Conservation (phyloP, 2,797 vertebrate genomes). For the Syngnathus rostellatus region DNA sequence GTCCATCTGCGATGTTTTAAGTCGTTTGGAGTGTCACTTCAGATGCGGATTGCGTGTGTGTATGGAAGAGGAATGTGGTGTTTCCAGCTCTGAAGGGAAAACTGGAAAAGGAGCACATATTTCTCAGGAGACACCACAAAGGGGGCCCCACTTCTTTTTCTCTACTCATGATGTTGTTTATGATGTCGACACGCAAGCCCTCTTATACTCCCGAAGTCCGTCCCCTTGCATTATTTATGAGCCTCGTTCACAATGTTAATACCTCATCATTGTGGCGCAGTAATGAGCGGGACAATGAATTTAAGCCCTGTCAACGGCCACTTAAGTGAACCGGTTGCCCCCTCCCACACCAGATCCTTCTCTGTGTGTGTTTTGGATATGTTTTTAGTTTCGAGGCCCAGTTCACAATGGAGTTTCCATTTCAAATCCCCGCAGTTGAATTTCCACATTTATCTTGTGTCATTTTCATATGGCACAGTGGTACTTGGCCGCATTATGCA, state of each 20-base stretch:
- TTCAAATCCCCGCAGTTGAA: slow-evolving; percentile 33
- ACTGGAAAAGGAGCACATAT: slow-evolving; percentile 44
- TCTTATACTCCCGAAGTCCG: slow-evolving; percentile 66
- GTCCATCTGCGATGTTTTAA: slow-evolving; percentile 44
- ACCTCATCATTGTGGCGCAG: slow-evolving; percentile 61
- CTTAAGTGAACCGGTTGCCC: slow-evolving; percentile 53
- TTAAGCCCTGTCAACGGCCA: slow-evolving; percentile 60
- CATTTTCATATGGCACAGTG: no score
- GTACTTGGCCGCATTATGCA: no score
- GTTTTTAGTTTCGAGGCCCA: slow-evolving; percentile 54
- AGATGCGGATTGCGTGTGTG: slow-evolving; percentile 51
- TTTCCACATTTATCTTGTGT: not conserved
- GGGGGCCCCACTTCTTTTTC: slow-evolving; percentile 42
- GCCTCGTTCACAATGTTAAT: slow-evolving; percentile 58
- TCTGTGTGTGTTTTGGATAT: slow-evolving; percentile 43
- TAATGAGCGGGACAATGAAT: slow-evolving; percentile 60
- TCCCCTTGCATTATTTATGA: slow-evolving; percentile 75
- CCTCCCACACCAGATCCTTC: slow-evolving; percentile 37
- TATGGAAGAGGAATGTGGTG: slow-evolving; percentile 41
- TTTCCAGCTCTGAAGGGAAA: slow-evolving; percentile 46
- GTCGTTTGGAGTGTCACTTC: slow-evolving; percentile 50
- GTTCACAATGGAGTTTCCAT: slow-evolving; percentile 64
- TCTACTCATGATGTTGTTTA: slow-evolving; percentile 51
- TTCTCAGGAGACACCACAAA: slow-evolving; percentile 37
- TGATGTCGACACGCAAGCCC: slow-evolving; percentile 63